These are phyloP conservation scores for Procambarus virginalis DNA, from an alignment of 1,140 invertebrate genomes.

Conservation along the genomic window DNA sequence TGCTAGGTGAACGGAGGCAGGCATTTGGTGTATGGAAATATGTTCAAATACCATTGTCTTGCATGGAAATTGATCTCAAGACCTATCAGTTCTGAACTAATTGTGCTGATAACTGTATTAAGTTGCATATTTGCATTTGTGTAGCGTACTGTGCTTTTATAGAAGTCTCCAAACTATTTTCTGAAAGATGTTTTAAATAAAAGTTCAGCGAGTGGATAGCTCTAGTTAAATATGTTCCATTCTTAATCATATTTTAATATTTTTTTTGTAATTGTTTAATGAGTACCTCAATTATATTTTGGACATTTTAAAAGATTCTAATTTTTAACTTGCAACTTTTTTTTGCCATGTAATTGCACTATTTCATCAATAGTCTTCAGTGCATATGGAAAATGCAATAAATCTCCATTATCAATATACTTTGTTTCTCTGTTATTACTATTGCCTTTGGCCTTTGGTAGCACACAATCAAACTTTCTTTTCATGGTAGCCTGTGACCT, in stretches of 20 bases:
- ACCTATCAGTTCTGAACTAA: too few relatives aligned
- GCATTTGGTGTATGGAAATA: too few relatives aligned
- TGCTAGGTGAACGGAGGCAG: too few relatives aligned
- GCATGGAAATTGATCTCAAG: too few relatives aligned
- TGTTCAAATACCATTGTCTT: too few relatives aligned
- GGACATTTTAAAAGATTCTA: neutral
- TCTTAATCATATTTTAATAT: neutral
- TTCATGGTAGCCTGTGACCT: constrained; percentile 41
- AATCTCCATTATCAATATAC: neutral
- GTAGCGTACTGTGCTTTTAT: too few relatives aligned
- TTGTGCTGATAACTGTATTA: too few relatives aligned
- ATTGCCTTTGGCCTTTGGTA: constrained; percentile 22
- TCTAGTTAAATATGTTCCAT: neutral
- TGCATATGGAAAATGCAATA: neutral
- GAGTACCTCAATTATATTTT: neutral
- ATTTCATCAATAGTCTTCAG: neutral
- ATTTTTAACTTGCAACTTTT: neutral
- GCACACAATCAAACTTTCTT: constrained; percentile 36
- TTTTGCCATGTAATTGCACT: neutral
- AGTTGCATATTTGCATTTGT: too few relatives aligned
- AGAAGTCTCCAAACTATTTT: too few relatives aligned
- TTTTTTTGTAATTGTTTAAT: neutral
- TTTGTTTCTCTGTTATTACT: constrained; percentile 13
- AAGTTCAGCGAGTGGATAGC: too few relatives aligned
- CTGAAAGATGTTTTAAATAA: too few relatives aligned